Base-by-base conservation (phyloP, 2,888 invertebrate genomes). In the Empis livida region DNA sequence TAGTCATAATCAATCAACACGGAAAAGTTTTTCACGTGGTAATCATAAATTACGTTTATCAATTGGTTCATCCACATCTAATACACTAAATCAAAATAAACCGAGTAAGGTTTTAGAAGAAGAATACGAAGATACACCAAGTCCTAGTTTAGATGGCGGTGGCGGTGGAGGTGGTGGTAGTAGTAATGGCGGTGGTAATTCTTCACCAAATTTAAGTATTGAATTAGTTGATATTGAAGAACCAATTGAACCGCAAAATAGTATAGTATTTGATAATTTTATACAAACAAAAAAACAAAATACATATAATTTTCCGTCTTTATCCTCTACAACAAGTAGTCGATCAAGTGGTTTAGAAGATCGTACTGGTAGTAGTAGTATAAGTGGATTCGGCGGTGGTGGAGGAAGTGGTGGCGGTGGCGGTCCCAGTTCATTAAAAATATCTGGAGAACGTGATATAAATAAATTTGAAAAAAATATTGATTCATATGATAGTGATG, bases 11-110 rank as follows among this genome's bases (percentile, higher is more conserved):
- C 78, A 79, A 60, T 79, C 79, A 45, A 70, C 80, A 48, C 71
- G 84, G 42, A 84, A 82, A 61, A 84, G 83, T 62, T 85, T 84
- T 59, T 80, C 79, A 11, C 61, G 67, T 13, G 67, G 66, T 38
- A 65, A 62, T 53, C 66, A 65, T 55, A 69, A 67, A 55, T 56
- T 68, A 38, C 58, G 67, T 1, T 54, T 69, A 16, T 68, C 69
- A 1, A 57, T 68, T 30, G 62, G 62, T 16, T 60, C 61, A 13
- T 53, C n/a, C n/a, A n/a, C 61, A 35, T 13, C n/a, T 13, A 41
- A 41, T 8, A 38, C 13, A 42, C 23, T 16, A 43, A 32, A 40
- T 27, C 16, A 35, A 5, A 39, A 17, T 11, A 39, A 39, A 39
- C 46, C 32, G 5, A 39, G 43, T 20, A 13, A 35, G 10, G 41